A percentile compares a stretch with the other conserved stretches of the same genome.
These are phyloP conservation scores for Poeciliopsis prolifica DNA, from an alignment of 2,113 vertebrate genomes.

Conservation along the genomic window DNA sequence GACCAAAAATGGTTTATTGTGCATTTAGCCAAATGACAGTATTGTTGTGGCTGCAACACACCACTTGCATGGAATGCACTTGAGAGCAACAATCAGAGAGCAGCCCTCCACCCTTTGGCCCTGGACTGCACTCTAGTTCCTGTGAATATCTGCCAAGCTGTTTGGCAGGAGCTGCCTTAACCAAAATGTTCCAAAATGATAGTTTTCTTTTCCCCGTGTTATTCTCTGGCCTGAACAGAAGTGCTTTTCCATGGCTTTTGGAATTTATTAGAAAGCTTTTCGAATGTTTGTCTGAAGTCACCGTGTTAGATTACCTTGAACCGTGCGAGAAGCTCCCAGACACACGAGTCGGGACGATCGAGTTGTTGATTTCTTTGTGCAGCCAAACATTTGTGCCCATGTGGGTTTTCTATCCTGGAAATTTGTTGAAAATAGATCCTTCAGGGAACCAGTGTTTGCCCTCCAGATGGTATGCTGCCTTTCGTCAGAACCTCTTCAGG, in stretches of 20 bases:
- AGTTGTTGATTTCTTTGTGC: not conserved
- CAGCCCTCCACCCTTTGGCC: constrained; percentile 21
- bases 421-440: not conserved
- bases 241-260: constrained; percentile 1
- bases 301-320: not conserved
- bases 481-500: not conserved
- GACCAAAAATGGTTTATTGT: not conserved
- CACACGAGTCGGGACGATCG: constrained; percentile 1
- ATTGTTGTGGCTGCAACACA: not conserved
- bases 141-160: constrained; percentile 29
- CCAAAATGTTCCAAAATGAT: constrained; percentile 13
- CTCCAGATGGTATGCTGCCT: not conserved
- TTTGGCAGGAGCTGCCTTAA: constrained; percentile 8
- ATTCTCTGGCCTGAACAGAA: not conserved
- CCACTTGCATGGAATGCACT: constrained; percentile 3
- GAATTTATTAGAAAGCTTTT: not conserved
- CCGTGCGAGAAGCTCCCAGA: not conserved
- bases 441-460: not conserved
- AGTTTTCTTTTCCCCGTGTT: constrained; percentile 2
- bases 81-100: constrained; percentile 3
- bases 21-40: constrained; percentile 8
- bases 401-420: not conserved
- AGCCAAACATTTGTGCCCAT: constrained; percentile 7
- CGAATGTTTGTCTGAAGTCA: not conserved
- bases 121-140: constrained; percentile 4